A percentile compares a stretch with the other conserved stretches of the same genome.
Evolutionary conservation across 2,888 invertebrate species (phyloP).

Genomic region (Mycogona germanica): DNA sequence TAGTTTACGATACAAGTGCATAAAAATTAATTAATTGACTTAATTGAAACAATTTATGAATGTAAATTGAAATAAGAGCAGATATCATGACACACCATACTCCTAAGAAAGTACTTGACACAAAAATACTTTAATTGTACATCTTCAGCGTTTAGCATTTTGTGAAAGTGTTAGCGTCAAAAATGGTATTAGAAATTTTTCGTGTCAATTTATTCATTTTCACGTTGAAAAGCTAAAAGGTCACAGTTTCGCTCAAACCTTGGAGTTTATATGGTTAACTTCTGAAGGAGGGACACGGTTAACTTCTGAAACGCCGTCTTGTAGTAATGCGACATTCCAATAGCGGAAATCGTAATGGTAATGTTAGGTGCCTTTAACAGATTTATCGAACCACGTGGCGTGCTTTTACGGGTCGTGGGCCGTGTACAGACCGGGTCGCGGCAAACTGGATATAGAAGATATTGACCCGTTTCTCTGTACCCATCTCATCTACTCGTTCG

Average conservation of each 20-base stretch:
- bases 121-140: not conserved
- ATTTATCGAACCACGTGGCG: not conserved
- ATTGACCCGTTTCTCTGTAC: conserved; percentile 1
- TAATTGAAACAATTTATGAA: not conserved
- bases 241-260: too few relatives aligned
- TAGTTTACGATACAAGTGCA: not conserved
- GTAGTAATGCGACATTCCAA: too few relatives aligned
- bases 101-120: not conserved
- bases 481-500: conserved; percentile 4
- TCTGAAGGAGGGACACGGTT: too few relatives aligned
- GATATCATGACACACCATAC: too few relatives aligned
- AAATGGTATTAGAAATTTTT: too few relatives aligned
- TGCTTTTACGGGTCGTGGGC: conserved; percentile 9
- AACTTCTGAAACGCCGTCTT: too few relatives aligned
- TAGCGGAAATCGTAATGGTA: too few relatives aligned
- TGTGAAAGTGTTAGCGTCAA: too few relatives aligned
- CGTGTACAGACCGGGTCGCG: not conserved
- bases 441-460: conserved; percentile 7
- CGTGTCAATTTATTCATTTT: not conserved
- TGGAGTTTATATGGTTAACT: too few relatives aligned
- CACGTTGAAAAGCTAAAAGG: too few relatives aligned
- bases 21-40: not conserved
- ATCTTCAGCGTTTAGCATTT: not conserved
- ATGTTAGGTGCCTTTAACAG: too few relatives aligned
- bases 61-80: not conserved